Conservation (phyloP, 2,113 vertebrate species). For the Scopus umbretta region DNA sequence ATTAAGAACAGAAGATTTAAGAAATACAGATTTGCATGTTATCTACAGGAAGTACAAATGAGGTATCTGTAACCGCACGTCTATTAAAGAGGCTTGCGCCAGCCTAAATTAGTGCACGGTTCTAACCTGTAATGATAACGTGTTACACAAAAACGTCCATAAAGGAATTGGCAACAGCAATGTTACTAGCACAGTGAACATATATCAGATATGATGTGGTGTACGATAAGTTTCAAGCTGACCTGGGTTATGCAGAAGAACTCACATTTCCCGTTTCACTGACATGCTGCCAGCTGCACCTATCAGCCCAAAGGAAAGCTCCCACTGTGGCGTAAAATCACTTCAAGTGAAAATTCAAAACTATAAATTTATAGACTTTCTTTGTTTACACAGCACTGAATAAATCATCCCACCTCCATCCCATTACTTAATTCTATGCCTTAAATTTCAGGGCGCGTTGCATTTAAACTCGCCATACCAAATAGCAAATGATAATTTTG, state of each 20-base stretch:
- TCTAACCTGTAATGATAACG: neutral
- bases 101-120: neutral
- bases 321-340: neutral
- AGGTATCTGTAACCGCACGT: neutral
- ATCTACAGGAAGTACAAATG: neutral
- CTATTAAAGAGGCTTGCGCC: neutral
- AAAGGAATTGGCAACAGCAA: neutral
- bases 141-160: neutral
- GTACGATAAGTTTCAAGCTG: neutral
- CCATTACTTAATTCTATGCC: neutral
- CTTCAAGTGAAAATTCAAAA: neutral
- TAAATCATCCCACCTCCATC: neutral
- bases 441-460: neutral
- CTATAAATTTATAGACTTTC: neutral
- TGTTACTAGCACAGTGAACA: neutral
- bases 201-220: neutral
- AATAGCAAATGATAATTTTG: conserved; percentile 11
- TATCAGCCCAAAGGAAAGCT: neutral
- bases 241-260: neutral
- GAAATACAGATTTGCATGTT: neutral
- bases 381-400: neutral
- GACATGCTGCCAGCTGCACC: neutral
- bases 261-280: neutral
- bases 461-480: neutral
- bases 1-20: neutral